These are phyloP conservation scores for Lanius collurio DNA, from an alignment of 2,113 vertebrate genomes.

Conservation along the genomic window DNA sequence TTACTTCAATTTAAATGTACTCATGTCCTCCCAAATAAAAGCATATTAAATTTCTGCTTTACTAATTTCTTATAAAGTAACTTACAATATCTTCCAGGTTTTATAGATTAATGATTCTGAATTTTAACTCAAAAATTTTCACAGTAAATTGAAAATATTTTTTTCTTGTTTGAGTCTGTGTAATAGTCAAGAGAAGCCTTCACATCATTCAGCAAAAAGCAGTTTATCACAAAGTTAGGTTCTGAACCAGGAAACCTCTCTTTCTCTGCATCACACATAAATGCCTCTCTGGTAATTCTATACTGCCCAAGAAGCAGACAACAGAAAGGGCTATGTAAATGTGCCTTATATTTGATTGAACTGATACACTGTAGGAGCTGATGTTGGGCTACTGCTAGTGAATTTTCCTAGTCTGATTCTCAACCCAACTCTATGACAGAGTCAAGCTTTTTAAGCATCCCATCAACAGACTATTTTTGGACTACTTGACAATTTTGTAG, in stretches of 20 bases:
- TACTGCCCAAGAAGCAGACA: not conserved
- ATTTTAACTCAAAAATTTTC: not conserved
- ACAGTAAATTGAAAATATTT: not conserved
- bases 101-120: not conserved
- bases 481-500: not conserved
- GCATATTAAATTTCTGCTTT: not conserved
- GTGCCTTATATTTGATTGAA: not conserved
- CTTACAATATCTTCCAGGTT: not conserved
- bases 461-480: not conserved
- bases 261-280: not conserved
- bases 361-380: not conserved
- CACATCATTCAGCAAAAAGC: not conserved
- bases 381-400: not conserved
- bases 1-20: not conserved
- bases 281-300: not conserved
- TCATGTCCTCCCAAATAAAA: not conserved
- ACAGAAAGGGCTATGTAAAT: not conserved
- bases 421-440: not conserved
- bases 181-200: not conserved
- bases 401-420: not conserved
- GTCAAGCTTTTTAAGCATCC: not conserved
- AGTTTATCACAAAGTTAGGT: not conserved
- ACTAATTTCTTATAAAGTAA: not conserved
- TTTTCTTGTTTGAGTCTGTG: not conserved
- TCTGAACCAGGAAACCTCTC: not conserved